These are phyloP conservation scores for Pardalotus punctatus DNA, from an alignment of 2,113 vertebrate species.

Conservation along the genomic window DNA sequence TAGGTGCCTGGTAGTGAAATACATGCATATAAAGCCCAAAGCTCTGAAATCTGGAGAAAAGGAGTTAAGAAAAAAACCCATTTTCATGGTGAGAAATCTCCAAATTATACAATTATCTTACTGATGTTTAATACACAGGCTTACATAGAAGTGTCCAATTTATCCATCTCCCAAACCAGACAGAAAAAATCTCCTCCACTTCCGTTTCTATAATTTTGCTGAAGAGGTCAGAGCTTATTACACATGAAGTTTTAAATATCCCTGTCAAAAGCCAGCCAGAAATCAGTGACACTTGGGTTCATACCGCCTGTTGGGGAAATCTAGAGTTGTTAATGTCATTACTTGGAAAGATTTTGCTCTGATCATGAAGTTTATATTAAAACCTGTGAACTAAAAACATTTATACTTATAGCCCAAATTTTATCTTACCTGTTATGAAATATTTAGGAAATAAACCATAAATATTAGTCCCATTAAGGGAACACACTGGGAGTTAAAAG, in stretches of 20 bases:
- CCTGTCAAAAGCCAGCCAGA: background rate
- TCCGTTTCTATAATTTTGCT: background rate
- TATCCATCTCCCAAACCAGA: background rate
- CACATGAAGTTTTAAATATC: background rate
- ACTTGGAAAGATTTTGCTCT: background rate
- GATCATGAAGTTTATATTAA: background rate
- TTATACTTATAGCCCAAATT: background rate
- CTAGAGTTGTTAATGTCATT: background rate
- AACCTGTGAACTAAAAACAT: background rate
- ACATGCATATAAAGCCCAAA: background rate
- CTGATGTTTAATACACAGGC: background rate
- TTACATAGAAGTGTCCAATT: background rate
- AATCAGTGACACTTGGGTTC: background rate
- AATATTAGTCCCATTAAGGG: background rate
- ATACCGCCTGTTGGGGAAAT: background rate
- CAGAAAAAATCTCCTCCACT: background rate
- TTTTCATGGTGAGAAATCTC: background rate
- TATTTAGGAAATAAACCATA: background rate
- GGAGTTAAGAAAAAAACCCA: rapidly evolving
- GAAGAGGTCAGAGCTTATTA: background rate
- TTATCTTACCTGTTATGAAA: background rate
- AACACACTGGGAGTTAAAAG: background rate
- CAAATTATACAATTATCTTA: background rate
- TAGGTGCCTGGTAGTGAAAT: background rate
- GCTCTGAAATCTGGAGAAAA: background rate